These are phyloP conservation scores for Esox niger DNA, from an alignment of 2,113 vertebrate species.

Conservation along the genomic window DNA sequence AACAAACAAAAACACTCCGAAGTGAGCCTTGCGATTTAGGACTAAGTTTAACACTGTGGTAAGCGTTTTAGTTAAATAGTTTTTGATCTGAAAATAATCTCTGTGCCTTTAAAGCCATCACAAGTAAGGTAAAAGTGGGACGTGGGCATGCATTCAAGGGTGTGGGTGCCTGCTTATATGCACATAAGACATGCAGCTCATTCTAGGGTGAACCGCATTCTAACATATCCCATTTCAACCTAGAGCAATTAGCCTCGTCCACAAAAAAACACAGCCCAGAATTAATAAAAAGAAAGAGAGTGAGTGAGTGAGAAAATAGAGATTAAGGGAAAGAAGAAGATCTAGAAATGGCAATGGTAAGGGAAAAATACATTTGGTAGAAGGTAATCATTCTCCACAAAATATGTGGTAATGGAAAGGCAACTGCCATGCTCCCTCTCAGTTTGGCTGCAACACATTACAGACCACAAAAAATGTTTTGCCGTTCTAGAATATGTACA, in stretches of 20 bases:
- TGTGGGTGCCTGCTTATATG: slow-evolving; percentile 43
- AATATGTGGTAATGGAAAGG: slow-evolving; percentile 26
- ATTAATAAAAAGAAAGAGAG: slow-evolving; percentile 53
- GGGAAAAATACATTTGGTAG: slow-evolving; percentile 9
- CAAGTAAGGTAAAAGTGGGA: too few species aligned
- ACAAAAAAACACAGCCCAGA: slow-evolving; percentile 60
- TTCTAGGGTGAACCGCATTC: slow-evolving; percentile 49
- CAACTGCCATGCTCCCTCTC: slow-evolving; percentile 5
- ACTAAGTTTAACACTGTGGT: too few species aligned
- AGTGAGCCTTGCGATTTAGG: too few species aligned
- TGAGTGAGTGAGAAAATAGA: slow-evolving; percentile 13
- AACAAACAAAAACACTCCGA: too few species aligned
- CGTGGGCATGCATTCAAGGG: slow-evolving; percentile 16
- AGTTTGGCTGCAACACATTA: not conserved
- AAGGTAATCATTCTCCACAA: slow-evolving; percentile 14
- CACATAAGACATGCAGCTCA: too few species aligned
- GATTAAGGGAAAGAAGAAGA: slow-evolving; percentile 1
- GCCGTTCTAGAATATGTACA: not conserved
- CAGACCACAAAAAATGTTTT: not conserved
- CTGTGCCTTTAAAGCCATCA: too few species aligned
- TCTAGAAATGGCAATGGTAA: not conserved
- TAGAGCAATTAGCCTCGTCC: slow-evolving; percentile 60
- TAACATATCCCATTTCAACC: slow-evolving; percentile 63
- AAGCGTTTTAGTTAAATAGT: too few species aligned
- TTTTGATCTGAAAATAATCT: too few species aligned